phyloP scores from a whole-genome alignment of 2,797 vertebrate species.

The Lagocephalus sceleratus region DNA sequence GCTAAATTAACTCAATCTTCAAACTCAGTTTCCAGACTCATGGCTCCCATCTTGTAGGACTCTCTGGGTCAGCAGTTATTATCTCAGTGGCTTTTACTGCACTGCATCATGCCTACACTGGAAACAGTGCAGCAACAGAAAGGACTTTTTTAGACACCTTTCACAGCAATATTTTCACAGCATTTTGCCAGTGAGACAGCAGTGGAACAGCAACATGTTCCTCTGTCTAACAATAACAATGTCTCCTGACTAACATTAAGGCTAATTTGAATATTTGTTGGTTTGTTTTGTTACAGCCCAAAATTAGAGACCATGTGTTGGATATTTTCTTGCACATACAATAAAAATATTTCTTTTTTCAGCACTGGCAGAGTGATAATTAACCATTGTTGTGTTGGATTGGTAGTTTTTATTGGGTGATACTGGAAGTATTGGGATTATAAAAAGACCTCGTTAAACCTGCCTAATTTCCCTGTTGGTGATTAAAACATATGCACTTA shows the following conservation, averaged over 20 bases:
- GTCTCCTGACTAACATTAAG: conserved; percentile 14
- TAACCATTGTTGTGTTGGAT: too few relatives aligned
- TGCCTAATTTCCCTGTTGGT: conserved; percentile 4
- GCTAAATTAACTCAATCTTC: conserved; percentile 49
- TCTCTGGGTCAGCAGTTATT: conserved; percentile 37
- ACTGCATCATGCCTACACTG: background rate
- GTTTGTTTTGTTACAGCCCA: background rate
- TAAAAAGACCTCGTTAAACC: background rate
- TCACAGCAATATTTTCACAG: conserved; percentile 32
- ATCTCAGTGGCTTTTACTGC: conserved; percentile 20
- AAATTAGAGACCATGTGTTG: background rate
- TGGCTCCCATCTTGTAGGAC: conserved; percentile 43
- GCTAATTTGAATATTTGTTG: conserved; percentile 12
- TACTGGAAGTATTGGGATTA: too few relatives aligned
- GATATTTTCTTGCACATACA: too few relatives aligned
- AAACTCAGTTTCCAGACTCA: conserved; percentile 42
- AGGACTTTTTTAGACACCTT: conserved; percentile 19
- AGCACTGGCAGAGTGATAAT: too few relatives aligned
- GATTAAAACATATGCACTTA: conserved; percentile 3
- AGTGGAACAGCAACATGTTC: background rate
- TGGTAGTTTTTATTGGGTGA: too few relatives aligned
- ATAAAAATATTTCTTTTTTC: too few relatives aligned
- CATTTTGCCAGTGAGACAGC: conserved; percentile 16
- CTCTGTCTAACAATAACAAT: conserved; percentile 22
- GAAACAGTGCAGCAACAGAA: conserved; percentile 10